Conservation (phyloP, 2,113 vertebrate species). For the Mobula hypostoma region DNA sequence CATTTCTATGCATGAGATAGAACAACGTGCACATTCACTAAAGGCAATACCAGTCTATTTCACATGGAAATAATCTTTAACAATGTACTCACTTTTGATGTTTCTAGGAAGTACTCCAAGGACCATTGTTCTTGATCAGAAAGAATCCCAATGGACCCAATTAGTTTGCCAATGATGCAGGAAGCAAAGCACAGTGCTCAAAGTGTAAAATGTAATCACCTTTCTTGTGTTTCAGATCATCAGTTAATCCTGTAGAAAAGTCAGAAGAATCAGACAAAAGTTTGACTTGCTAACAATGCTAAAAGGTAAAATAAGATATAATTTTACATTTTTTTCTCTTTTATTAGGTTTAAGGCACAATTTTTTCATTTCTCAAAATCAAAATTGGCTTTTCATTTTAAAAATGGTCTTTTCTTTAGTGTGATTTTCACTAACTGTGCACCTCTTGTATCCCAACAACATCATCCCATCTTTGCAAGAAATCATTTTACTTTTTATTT, state of each 20-base stretch:
- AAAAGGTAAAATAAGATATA: not conserved
- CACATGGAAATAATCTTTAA: not conserved
- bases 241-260: not conserved
- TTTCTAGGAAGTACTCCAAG: not conserved
- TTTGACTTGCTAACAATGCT: not conserved
- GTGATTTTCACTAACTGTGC: no score
- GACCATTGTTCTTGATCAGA: not conserved
- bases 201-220: not conserved
- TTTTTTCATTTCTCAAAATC: not conserved
- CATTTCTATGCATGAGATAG: not conserved
- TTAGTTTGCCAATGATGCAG: not conserved
- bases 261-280: slow-evolving; percentile 22
- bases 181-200: not conserved
- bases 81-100: not conserved
- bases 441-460: no score
- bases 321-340: not conserved
- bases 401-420: not conserved
- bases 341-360: not conserved
- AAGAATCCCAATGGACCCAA: not conserved
- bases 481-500: no score
- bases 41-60: not conserved
- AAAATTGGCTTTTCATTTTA: not conserved
- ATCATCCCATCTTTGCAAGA: not conserved
- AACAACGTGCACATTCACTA: not conserved
- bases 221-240: not conserved